A percentile compares a stretch with the other conserved stretches of the same genome.
These are phyloP conservation scores for Lasiurus cinereus DNA, from an alignment of 2,113 vertebrate genomes.

Conservation along the genomic window DNA sequence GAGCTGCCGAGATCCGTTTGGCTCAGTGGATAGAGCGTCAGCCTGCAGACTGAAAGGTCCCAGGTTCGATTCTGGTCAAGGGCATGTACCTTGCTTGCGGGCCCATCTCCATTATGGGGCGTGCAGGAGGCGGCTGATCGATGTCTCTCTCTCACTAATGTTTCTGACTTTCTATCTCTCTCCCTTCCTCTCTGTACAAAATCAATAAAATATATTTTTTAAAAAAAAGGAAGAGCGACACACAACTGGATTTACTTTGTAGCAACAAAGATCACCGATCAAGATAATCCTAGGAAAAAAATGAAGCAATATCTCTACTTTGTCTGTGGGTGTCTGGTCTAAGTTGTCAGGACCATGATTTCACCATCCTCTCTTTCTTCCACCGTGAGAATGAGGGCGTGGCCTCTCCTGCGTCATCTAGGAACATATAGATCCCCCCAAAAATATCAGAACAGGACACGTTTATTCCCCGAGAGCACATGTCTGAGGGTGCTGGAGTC, in stretches of 20 bases:
- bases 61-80: no score
- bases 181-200: no score
- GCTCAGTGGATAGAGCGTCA: no score
- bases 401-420: neutral
- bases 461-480: neutral
- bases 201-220: no score
- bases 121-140: no score
- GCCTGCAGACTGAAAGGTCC: no score
- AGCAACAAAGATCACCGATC: neutral
- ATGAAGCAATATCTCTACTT: neutral
- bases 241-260: neutral
- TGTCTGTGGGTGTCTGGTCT: neutral
- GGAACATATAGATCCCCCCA: neutral
- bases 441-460: neutral
- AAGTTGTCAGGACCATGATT: neutral
- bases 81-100: no score
- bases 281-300: neutral
- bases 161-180: no score
- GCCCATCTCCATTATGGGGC: no score
- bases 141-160: no score
- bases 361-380: slow-evolving; percentile 14
- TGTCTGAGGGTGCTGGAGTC: neutral
- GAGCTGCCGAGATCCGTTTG: neutral
- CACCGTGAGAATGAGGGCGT: neutral
- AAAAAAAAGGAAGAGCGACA: slow-evolving; percentile 31